Evolutionary conservation across 2,797 vertebrate species (phyloP).

Genomic region (Lagocephalus sceleratus): DNA sequence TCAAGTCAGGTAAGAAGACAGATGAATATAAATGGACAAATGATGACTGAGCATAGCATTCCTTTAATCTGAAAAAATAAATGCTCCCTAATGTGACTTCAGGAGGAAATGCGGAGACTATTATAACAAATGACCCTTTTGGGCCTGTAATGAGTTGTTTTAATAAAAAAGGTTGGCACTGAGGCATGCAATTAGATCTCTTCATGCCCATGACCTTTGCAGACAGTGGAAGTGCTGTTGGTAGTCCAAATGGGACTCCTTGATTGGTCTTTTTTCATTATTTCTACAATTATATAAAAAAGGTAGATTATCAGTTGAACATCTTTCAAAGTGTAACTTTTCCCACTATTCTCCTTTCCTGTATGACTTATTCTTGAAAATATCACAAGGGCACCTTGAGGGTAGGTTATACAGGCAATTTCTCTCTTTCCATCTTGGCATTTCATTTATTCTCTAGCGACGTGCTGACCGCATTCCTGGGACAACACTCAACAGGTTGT

Average conservation of each 20-base stretch:
- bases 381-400: constrained; percentile 79
- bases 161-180: constrained; percentile 47
- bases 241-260: constrained; percentile 15
- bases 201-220: constrained; percentile 55
- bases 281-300: constrained; percentile 34
- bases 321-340: constrained; percentile 27
- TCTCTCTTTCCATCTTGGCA: constrained; percentile 73
- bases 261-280: constrained; percentile 49
- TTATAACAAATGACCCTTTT: constrained; percentile 38
- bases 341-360: constrained; percentile 43
- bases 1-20: constrained; percentile 82
- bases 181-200: constrained; percentile 56
- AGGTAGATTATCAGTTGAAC: constrained; percentile 44
- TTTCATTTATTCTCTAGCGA: constrained; percentile 81
- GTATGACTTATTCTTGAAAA: constrained; percentile 70
- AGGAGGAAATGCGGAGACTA: constrained; percentile 17
- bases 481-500: constrained; percentile 81
- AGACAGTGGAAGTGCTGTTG: constrained; percentile 14
- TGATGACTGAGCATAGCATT: not conserved
- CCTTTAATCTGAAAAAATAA: constrained; percentile 1
- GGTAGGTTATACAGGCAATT: constrained; percentile 78
- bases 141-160: constrained; percentile 51
- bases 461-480: constrained; percentile 70
- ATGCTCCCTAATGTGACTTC: constrained; percentile 10
- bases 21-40: not conserved